Evolutionary conservation across 2,113 vertebrate species (phyloP), one percentile per base, ranked within the genome.

Genomic region (Scytalopus superciliaris): DNA sequence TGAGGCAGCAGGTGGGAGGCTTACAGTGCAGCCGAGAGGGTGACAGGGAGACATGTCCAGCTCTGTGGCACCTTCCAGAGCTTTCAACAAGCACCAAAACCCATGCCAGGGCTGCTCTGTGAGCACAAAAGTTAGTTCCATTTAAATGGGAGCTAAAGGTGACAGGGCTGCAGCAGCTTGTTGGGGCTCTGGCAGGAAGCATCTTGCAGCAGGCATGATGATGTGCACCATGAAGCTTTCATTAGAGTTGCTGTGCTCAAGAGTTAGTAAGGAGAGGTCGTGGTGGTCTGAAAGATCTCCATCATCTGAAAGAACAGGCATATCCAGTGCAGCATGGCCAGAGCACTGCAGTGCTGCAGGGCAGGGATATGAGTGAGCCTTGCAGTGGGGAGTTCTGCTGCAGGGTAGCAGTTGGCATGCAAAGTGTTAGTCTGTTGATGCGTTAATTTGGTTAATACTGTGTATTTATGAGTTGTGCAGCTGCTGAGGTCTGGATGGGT

Each of bases 311-410:
- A 22, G 52, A 35, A 7, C 2, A 4, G 56, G 56, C 52, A 49
- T 3, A 44, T 37, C 30, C 25, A 6, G 35, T 21, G 21, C 9
- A 4, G 24, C 4, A 0, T 7, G 3, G 10, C 39, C 14, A 62
- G 62, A 75, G 35, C 35, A 6, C 14, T 16, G 72, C 35, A 45
- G 67, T 40, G 1, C 73, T 1, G 0, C 55, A 12, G 10, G n/a
- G 24, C 15, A 49, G 68, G 37, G 45, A 6, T 55, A 27, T 0
- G 0, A 2, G 8, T 2, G 1, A 10, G 15, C 3, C 0, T 21
- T 55, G 66, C 35, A 33, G 23, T 2, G 40, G 44, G 45, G 19
- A 59, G 67, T 45, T 45, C 33, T 45, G 70, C 2, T 1, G 39
- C 1, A 1, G 22, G 35, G 37, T 4, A 5, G 39, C 44, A 37